These are phyloP conservation scores for Serilophus lunatus DNA, from an alignment of 2,113 vertebrate species.

Conservation along the genomic window DNA sequence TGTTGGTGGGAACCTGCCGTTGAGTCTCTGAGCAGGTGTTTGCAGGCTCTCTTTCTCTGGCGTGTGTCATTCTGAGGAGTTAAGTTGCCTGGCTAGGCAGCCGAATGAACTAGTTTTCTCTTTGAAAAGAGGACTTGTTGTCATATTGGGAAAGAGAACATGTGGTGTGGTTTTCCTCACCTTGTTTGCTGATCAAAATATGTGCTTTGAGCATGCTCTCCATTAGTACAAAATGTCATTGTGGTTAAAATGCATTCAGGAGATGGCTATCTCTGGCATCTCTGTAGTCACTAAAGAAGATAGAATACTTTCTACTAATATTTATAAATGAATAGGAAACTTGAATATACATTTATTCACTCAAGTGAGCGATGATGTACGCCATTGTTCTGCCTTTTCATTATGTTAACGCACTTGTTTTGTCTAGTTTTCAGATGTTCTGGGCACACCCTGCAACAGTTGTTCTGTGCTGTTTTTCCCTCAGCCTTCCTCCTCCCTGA, in stretches of 20 bases:
- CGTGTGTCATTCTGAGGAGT: neutral
- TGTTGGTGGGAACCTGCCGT: accelerated
- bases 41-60: neutral
- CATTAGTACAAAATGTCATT: neutral
- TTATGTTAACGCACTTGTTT: neutral
- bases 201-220: neutral
- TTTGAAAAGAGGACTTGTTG: neutral
- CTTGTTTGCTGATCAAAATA: neutral
- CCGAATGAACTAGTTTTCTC: neutral
- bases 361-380: neutral
- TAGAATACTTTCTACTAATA: neutral
- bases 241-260: neutral
- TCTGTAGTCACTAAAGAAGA: neutral
- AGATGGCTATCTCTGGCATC: neutral
- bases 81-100: neutral
- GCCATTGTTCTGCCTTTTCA: neutral
- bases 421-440: neutral
- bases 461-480: neutral
- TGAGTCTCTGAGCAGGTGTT: neutral
- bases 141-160: neutral
- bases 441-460: neutral
- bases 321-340: neutral
- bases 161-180: neutral
- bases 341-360: neutral
- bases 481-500: neutral